Conservation (phyloP, 2,113 vertebrate species). For the Corydoras maculifer region DNA sequence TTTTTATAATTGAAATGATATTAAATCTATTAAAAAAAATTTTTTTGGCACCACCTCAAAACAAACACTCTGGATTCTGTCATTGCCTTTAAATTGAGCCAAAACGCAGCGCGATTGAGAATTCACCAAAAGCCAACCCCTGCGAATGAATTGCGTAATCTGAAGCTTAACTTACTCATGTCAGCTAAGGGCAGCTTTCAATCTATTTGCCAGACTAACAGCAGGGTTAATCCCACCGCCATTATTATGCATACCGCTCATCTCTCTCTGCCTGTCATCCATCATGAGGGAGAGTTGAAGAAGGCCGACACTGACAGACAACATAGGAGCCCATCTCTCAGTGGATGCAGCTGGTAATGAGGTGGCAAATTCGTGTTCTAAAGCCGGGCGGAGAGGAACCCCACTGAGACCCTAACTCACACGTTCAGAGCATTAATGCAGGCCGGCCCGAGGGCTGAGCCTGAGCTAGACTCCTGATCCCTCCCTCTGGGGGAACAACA, state of each 20-base stretch:
- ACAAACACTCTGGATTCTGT: background rate
- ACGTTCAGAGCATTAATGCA: slow-evolving; percentile 53
- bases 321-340: slow-evolving; percentile 49
- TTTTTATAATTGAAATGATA: too few species aligned
- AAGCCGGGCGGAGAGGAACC: slow-evolving; percentile 61
- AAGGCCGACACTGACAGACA: slow-evolving; percentile 51
- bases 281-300: slow-evolving; percentile 41
- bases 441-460: slow-evolving; percentile 47
- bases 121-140: background rate
- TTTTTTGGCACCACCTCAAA: too few species aligned
- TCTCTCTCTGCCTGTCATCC: slow-evolving; percentile 35
- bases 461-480: slow-evolving; percentile 35
- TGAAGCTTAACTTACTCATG: slow-evolving; percentile 27
- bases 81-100: background rate
- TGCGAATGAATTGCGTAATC: slow-evolving; percentile 15
- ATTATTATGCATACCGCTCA: slow-evolving; percentile 34
- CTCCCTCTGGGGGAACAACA: slow-evolving; percentile 56
- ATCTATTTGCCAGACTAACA: slow-evolving; percentile 32
- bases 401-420: slow-evolving; percentile 50
- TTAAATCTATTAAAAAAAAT: too few species aligned
- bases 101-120: background rate
- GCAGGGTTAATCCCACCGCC: slow-evolving; percentile 32
- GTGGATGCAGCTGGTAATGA: slow-evolving; percentile 63
- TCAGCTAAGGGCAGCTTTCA: slow-evolving; percentile 30
- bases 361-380: slow-evolving; percentile 72